Percentiles rank a stretch among this genome's conserved stretches.
phyloP scores from a whole-genome alignment of 2,888 invertebrate genomes.

The Scelioninae gen. 1 region DNA sequence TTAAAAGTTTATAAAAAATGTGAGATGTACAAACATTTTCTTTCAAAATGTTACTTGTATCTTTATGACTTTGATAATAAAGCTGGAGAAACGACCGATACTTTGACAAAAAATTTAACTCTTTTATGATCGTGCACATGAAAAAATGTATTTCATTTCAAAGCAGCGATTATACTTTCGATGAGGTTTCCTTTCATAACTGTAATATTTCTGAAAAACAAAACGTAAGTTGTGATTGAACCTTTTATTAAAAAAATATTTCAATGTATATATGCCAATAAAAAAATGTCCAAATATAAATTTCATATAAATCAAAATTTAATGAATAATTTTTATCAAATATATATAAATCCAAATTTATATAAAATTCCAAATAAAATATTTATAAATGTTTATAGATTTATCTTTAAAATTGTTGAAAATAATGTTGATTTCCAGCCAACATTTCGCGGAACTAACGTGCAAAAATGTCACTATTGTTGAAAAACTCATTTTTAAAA shows the following conservation, averaged over 20 bases:
- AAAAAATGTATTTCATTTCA: not conserved
- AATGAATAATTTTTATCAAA: no score
- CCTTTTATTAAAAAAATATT: no score
- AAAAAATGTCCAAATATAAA: no score
- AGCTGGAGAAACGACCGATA: conserved; percentile 10
- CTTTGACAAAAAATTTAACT: conserved; percentile 28
- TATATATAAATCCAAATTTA: no score
- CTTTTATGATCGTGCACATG: conserved; percentile 7
- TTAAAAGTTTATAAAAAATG: conserved; percentile 26
- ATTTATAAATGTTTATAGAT: no score
- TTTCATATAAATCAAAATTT: no score
- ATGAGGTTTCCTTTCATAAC: not conserved
- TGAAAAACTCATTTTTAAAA: conserved; percentile 54
- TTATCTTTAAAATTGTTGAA: not conserved
- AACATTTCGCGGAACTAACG: not conserved
- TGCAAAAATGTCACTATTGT: conserved; percentile 36
- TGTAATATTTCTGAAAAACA: no score
- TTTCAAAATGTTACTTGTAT: conserved; percentile 5
- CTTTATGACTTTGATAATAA: conserved; percentile 29
- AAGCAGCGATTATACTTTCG: not conserved
- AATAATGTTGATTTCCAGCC: no score
- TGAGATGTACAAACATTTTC: conserved; percentile 24
- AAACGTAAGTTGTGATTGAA: no score
- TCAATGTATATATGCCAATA: no score
- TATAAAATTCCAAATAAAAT: no score